Base-by-base conservation (phyloP, 2,888 invertebrate genomes). In the Ormyrus pomaceus region DNA sequence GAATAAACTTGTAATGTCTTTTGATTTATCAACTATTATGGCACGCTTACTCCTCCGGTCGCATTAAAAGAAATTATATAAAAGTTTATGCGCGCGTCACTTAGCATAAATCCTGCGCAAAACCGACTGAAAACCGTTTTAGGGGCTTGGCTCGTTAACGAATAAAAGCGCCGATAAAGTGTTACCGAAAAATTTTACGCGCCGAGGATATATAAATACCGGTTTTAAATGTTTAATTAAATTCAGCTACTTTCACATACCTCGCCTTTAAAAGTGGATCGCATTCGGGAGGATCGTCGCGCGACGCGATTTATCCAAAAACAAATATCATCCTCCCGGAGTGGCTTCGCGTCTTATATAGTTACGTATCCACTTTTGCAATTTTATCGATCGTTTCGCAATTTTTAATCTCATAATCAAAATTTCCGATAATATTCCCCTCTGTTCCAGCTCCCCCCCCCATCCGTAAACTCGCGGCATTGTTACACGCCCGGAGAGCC, bases 171-270 rank as follows among this genome's bases (percentile, higher is more conserved):
- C 55, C 5, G 34, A 19, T 55, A 3, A 2, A 45, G 51, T 59
- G 48, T 10, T 48, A n/a, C 45, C 50, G 61, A 61, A 50, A 66
- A 66, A 58, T 64, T 77, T 62, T 55, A 13, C 62, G 53, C 5
- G 53, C 5, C 10, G 13, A 55, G 70, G 55, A 55, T 34, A 34
- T 73, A 64, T 73, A 55, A 73, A 68, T 68, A 68, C 64, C 62
- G 56, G 70, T 77, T 77, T 53, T 56, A 56, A 56, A 64, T 72
- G 55, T 50, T 65, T 5, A 59, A 69, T 72, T 65, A 19, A 55
- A 64, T 64, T 55, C 59, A 46, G 55, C 62, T 69, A 69, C 73
- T 79, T 79, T 79, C 73, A 73, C 69, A 58, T 56, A 62, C 56
- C 56, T 69, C 34, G 7, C 61, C 61, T 61, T 74, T 55, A 73